Conservation (phyloP, 2,888 invertebrate species). For the Nemoura dubitans region DNA sequence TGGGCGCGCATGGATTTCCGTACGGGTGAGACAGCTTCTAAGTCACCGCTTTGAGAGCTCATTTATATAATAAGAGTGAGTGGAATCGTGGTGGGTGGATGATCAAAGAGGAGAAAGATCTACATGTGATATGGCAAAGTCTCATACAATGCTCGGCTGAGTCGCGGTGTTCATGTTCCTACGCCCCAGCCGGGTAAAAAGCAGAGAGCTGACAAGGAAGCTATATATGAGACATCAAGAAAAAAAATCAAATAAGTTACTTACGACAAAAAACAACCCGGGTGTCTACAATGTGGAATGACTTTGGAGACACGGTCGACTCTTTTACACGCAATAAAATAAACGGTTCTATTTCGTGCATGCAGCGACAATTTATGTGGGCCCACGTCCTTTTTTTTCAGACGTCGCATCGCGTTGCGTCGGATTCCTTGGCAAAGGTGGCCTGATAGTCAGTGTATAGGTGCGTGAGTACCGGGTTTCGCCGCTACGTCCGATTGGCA, state of each 20-base stretch:
- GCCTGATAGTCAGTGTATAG: too few relatives aligned
- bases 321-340: slow-evolving; percentile 30
- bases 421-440: too few relatives aligned
- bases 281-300: slow-evolving; percentile 14
- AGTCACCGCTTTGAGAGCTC: too few relatives aligned
- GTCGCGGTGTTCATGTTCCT: not conserved
- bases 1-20: not conserved
- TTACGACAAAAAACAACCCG: not conserved
- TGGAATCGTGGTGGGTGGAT: not conserved
- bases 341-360: slow-evolving; percentile 1
- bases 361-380: slow-evolving; percentile 27
- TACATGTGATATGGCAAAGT: not conserved
- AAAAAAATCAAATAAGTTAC: slow-evolving; percentile 8
- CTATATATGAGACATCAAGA: not conserved
- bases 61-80: too few relatives aligned
- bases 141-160: not conserved
- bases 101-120: not conserved
- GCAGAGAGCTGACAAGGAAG: not conserved
- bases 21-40: not conserved
- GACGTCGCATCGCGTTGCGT: not conserved
- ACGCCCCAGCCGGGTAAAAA: not conserved
- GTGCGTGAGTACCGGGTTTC: too few relatives aligned
- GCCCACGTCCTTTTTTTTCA: not conserved
- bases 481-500: not conserved
- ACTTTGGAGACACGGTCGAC: not conserved